phyloP scores from a whole-genome alignment of 2,888 invertebrate genomes.

The Cotesia congregata region DNA sequence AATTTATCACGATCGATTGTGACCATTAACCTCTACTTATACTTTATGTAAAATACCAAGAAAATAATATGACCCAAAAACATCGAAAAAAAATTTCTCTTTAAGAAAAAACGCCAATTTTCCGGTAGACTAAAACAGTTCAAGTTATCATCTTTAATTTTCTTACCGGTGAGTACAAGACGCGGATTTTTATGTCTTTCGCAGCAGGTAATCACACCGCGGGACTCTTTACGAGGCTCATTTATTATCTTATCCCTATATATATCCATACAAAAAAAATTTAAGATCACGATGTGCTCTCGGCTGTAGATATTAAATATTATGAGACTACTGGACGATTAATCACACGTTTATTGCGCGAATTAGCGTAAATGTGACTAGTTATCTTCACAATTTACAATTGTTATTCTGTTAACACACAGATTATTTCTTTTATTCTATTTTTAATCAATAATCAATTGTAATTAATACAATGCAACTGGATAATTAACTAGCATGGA shows the following conservation, averaged over 20 bases:
- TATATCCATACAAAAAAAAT: slow-evolving; percentile 7
- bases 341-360: background rate
- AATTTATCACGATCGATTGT: no score
- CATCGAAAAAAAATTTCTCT: no score
- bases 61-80: no score
- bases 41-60: no score
- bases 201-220: slow-evolving; percentile 35
- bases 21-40: no score
- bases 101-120: slow-evolving; percentile 35
- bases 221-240: slow-evolving; percentile 33
- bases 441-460: no score
- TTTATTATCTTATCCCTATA: slow-evolving; percentile 37
- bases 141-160: background rate
- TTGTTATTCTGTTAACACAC: no score
- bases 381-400: background rate
- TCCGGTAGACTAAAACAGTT: slow-evolving; percentile 33
- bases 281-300: background rate
- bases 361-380: slow-evolving; percentile 1
- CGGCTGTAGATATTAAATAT: background rate
- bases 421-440: no score
- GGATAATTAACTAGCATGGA: no score
- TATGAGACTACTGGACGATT: background rate
- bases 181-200: slow-evolving; percentile 31
- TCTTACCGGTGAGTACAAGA: slow-evolving; percentile 32
- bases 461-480: no score